Evolutionary conservation across 1,140 invertebrate genomes (phyloP), one percentile per base, ranked within the genome.

Genomic region (Phocides pigmalion): DNA sequence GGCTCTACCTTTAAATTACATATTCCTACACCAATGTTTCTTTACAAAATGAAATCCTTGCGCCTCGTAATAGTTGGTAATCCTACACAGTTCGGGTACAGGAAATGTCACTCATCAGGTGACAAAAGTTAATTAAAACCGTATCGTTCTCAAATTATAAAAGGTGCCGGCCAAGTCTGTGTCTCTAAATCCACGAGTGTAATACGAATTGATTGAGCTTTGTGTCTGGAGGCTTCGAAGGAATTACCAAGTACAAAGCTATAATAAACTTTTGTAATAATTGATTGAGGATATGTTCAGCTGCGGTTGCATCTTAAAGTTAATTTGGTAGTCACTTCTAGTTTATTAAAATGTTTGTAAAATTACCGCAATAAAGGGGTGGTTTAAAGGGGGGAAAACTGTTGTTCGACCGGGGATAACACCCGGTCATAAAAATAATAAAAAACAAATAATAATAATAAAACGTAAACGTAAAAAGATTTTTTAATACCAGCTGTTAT

Each of bases 111-210:
- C 62, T 69, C 68, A 62, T 20, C 53, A 17, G 32, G 28, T 76
- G 71, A 78, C 73, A 74, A 64, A 56, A 70, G 66, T 79, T 79
- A 76, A 81, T 79, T 77, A 72, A 72, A 77, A 65, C 64, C 70
- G 58, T 44, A 42, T n/a, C 20, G 42, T 15, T 49, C 46, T 39
- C 51, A 64, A 19, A 14, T 56, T 64, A 49, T 22, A 41, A 9
- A 51, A 12, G n/a, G 12, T 11, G 49, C 49, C 14, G 32, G 14
- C 12, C 32, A 4, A 41, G 39, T 41, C n/a, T 8, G 14, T 35
- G 32, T n/a, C n/a, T n/a, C n/a, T n/a, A n/a, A n/a, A n/a, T 14
- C 14, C 39, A 41, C 12, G 39, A 16, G 3, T 41, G 39, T 41
- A 17, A 16, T 16, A 41, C 14, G 32, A 35, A 35, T 35, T 35